Evolutionary conservation across 2,113 vertebrate genomes (phyloP), one percentile per base, ranked within the genome.

Genomic region (Hippocampus barbouri): DNA sequence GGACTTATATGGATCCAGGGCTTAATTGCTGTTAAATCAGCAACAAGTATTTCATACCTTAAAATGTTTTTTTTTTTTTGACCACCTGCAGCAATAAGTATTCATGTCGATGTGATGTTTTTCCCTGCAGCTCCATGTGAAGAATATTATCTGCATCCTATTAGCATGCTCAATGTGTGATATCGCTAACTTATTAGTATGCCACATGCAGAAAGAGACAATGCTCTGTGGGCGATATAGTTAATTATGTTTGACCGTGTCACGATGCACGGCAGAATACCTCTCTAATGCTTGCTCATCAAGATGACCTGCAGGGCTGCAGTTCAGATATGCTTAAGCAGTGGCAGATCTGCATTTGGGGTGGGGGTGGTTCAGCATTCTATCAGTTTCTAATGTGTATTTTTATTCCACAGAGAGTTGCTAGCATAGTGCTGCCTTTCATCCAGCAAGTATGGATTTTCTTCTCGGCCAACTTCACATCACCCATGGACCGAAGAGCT

Each of bases 271-370:
- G 59, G 60, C 74, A 68, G 69, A 86, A 79, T 74, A 76, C 66
- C 69, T 79, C 74, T 9, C 76, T 78, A 78, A 84, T 81, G 80
- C 73, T 84, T 79, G 71, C 78, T 81, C 78, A 75, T 85, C 73
- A 72, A 78, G 71, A 72, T 79, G 72, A 84, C 76, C 83, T 81
- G 80, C 71, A 61, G 82, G 85, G 71, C 34, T 53, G 45, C 67
- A 20, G n/a, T 77, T 75, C 30, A 49, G 45, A 63, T 45, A 12
- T 64, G 62, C 66, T 70, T 8, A 61, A 20, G 27, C 27, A 61
- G 34, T 61, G 15, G 14, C 21, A 59, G 71, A 78, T 77, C 68
- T 30, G 45, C 70, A 70, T 56, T 67, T 34, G 21, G 65, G 57
- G 59, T 34, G 27, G 27, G 27, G 57, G 59, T 18, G 59, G 59